A percentile compares a stretch with the other conserved stretches of the same genome.
Evolutionary conservation across 2,888 invertebrate species (phyloP).

Genomic region (Norana najaformis): DNA sequence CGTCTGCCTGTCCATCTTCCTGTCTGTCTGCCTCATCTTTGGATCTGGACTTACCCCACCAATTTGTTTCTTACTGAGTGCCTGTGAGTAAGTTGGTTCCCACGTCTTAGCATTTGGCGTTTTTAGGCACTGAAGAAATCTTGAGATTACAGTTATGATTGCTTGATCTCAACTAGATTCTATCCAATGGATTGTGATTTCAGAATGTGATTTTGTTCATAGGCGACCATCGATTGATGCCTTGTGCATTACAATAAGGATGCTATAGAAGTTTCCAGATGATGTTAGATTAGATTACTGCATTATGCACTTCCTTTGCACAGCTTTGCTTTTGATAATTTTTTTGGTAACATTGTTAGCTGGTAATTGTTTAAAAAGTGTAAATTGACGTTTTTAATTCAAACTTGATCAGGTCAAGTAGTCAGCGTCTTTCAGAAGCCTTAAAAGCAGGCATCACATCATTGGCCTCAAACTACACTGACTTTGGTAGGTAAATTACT

Average conservation of each 20-base stretch:
- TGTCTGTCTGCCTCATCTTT: not conserved
- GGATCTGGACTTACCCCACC: not conserved
- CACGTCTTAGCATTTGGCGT: not conserved
- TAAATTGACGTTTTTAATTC: not conserved
- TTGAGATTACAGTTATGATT: not conserved
- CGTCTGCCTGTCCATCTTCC: not conserved
- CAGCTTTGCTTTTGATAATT: not conserved
- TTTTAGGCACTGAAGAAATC: not conserved
- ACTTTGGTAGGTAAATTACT: conserved; percentile 70
- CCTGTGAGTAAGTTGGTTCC: not conserved
- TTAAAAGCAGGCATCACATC: conserved; percentile 80
- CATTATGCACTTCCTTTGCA: not conserved
- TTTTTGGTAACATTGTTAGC: not conserved
- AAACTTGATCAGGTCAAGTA: conserved; percentile 72
- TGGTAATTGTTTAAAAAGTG: not conserved
- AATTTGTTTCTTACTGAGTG: not conserved
- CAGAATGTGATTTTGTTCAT: not conserved
- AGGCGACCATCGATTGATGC: not conserved
- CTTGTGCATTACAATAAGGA: too few relatives aligned
- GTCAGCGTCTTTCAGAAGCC: conserved; percentile 76
- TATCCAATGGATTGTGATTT: not conserved
- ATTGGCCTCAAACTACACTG: conserved; percentile 74
- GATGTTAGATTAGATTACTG: not conserved
- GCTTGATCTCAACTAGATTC: not conserved
- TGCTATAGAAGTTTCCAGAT: too few relatives aligned